phyloP scores from a whole-genome alignment of 2,113 vertebrate genomes.

The Fulmarus glacialis region DNA sequence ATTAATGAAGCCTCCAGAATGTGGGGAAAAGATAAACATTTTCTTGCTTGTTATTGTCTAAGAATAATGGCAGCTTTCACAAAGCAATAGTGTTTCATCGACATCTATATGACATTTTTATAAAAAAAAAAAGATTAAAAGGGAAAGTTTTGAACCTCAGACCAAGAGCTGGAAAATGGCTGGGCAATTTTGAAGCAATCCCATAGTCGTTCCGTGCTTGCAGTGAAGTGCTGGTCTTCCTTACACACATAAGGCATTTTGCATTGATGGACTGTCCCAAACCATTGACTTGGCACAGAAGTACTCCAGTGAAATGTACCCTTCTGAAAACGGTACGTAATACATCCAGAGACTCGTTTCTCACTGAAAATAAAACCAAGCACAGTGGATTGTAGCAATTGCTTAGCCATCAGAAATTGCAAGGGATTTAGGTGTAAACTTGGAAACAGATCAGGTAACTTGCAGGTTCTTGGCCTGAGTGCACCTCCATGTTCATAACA shows the following conservation, averaged over 20 bases:
- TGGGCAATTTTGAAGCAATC: not conserved
- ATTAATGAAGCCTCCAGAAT: not conserved
- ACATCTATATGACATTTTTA: not conserved
- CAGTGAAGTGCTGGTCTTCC: not conserved
- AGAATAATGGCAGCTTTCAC: not conserved
- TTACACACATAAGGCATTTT: not conserved
- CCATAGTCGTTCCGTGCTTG: not conserved
- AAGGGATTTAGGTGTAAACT: not conserved
- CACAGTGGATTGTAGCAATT: not conserved
- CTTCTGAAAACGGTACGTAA: not conserved
- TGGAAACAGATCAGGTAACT: not conserved
- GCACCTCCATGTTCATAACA: rapidly evolving
- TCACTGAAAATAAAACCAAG: not conserved
- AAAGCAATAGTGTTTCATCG: not conserved
- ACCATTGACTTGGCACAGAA: not conserved
- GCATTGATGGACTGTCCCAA: not conserved
- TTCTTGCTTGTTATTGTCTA: not conserved
- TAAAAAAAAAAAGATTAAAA: not conserved
- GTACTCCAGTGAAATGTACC: not conserved
- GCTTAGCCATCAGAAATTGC: not conserved
- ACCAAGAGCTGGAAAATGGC: not conserved
- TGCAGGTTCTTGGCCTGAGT: not conserved
- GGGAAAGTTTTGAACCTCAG: not conserved
- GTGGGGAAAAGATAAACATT: not conserved
- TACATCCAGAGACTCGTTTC: not conserved